Percentiles rank a stretch among this genome's conserved stretches.
phyloP scores from a whole-genome alignment of 2,113 vertebrate species.

The Colossoma macropomum region DNA sequence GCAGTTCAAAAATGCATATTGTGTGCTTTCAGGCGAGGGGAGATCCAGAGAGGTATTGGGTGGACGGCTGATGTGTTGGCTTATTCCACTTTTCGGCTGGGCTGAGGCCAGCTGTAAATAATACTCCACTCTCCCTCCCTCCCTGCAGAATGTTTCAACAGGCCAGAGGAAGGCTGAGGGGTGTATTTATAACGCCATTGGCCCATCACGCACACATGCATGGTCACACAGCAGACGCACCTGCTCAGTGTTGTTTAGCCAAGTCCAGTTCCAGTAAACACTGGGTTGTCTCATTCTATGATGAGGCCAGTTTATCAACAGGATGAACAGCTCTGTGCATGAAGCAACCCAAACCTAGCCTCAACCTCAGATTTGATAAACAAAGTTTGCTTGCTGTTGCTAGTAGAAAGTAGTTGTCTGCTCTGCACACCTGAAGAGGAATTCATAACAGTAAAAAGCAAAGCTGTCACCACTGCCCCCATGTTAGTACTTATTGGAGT shows the following conservation, averaged over 20 bases:
- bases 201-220: conserved; percentile 15
- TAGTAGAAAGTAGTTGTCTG: neutral
- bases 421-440: neutral
- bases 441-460: too few relatives aligned
- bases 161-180: conserved; percentile 27
- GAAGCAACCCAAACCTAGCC: neutral
- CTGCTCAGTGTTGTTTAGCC: conserved; percentile 31
- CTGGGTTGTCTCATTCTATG: conserved; percentile 1
- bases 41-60: conserved; percentile 24
- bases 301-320: neutral
- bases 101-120: conserved; percentile 50
- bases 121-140: conserved; percentile 44
- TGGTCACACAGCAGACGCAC: conserved; percentile 35
- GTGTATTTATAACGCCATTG: conserved; percentile 56
- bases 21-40: conserved; percentile 8
- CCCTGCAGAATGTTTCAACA: conserved; percentile 53
- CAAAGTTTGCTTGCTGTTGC: neutral
- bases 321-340: neutral
- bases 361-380: neutral
- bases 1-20: conserved; percentile 12
- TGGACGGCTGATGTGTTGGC: conserved; percentile 37
- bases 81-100: conserved; percentile 45
- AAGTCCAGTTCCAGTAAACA: conserved; percentile 1
- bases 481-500: too few relatives aligned
- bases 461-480: too few relatives aligned